A percentile compares a stretch with the other conserved stretches of the same genome.
These are phyloP conservation scores for Hippocampus kuda DNA, from an alignment of 2,797 vertebrate species.

Conservation along the genomic window DNA sequence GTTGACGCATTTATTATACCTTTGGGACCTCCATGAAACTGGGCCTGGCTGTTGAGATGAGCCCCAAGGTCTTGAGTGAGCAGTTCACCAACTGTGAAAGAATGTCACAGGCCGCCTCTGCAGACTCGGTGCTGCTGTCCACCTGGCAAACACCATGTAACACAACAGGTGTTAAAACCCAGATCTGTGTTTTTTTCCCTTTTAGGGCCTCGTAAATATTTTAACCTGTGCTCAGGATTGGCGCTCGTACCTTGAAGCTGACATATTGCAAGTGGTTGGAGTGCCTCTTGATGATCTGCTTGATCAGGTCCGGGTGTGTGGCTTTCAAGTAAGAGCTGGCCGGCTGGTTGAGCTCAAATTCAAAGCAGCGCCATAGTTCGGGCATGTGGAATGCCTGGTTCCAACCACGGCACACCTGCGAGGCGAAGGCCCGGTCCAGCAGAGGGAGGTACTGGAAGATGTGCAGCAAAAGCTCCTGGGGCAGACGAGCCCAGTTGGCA, in stretches of 20 bases:
- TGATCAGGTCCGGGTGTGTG: conserved; percentile 94
- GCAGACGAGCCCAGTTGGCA: conserved; percentile 77
- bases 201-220: too few species aligned
- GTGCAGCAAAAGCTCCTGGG: conserved; percentile 88
- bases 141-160: conserved; percentile 65
- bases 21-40: conserved; percentile 99
- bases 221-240: too few species aligned
- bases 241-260: conserved; percentile 86
- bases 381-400: conserved; percentile 97
- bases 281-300: conserved; percentile 96
- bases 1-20: conserved; percentile 59
- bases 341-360: conserved; percentile 94
- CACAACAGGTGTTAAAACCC: neutral
- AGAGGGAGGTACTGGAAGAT: conserved; percentile 90
- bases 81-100: conserved; percentile 97
- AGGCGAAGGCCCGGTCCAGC: conserved; percentile 87
- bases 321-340: conserved; percentile 93
- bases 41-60: conserved; percentile 94
- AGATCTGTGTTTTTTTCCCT: neutral
- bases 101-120: conserved; percentile 95
- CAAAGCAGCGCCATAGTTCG: conserved; percentile 94
- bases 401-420: conserved; percentile 88
- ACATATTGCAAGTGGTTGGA: conserved; percentile 96
- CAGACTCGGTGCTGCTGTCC: conserved; percentile 96
- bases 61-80: conserved; percentile 93